Conservation (phyloP, 2,797 vertebrate species). For the Enteromius thamalakanensis region DNA sequence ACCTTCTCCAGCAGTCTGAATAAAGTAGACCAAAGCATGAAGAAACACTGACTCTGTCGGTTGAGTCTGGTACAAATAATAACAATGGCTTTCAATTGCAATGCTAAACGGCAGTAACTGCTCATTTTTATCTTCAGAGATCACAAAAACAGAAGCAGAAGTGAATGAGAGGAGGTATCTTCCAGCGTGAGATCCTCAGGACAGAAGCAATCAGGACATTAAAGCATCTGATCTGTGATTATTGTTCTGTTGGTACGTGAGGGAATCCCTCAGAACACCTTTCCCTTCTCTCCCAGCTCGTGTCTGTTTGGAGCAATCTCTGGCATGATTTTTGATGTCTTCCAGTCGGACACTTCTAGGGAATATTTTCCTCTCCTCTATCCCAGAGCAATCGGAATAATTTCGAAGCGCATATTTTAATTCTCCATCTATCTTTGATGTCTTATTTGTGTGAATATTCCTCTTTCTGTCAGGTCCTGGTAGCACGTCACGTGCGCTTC, state of each 20-base stretch:
- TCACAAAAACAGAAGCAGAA: slow-evolving; percentile 16
- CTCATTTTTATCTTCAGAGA: not conserved
- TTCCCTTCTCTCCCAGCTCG: slow-evolving; percentile 15
- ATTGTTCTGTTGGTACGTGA: not conserved
- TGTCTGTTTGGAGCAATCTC: slow-evolving; percentile 59
- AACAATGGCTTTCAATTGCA: not conserved
- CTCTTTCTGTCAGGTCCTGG: slow-evolving; percentile 73
- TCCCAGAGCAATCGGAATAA: slow-evolving; percentile 81
- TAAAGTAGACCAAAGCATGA: not conserved
- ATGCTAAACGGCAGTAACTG: no score
- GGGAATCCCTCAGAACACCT: slow-evolving; percentile 32
- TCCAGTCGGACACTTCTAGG: slow-evolving; percentile 78
- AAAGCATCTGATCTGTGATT: slow-evolving; percentile 2
- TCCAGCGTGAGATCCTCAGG: not conserved
- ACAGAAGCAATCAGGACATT: slow-evolving; percentile 12
- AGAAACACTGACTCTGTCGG: not conserved
- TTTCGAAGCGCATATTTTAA: slow-evolving; percentile 82
- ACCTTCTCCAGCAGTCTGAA: not conserved
- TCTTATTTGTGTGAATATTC: slow-evolving; percentile 84
- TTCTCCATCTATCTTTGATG: slow-evolving; percentile 83
- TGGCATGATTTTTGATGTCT: slow-evolving; percentile 76
- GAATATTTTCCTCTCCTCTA: slow-evolving; percentile 77
- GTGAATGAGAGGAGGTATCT: slow-evolving; percentile 41
- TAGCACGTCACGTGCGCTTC: slow-evolving; percentile 63
- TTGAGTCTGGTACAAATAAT: slow-evolving; percentile 12